Percentiles rank a stretch among this genome's conserved stretches.
phyloP scores from a whole-genome alignment of 30 jellyfish, hydroid and myxozoan genomes.

The Hydra vulgaris region DNA sequence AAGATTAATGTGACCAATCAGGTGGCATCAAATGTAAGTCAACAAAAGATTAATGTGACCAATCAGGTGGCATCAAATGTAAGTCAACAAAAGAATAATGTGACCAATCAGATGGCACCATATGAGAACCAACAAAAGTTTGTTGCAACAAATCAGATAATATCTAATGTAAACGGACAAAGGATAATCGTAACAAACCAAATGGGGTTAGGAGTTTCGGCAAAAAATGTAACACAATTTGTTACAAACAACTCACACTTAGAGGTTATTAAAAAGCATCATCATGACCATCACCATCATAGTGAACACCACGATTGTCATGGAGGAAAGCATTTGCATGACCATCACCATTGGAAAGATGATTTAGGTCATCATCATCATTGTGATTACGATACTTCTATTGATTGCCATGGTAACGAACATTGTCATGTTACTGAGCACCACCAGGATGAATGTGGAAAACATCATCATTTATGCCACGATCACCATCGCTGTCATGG shows the following conservation, averaged over 20 bases:
- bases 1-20: too few relatives aligned
- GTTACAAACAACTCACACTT: not conserved
- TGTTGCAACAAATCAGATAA: too few relatives aligned
- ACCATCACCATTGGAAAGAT: slow-evolving; percentile 8
- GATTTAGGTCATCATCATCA: slow-evolving; percentile 4
- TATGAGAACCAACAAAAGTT: too few relatives aligned
- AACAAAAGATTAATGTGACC: too few relatives aligned
- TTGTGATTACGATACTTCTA: not conserved
- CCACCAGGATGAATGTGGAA: slow-evolving; percentile 2
- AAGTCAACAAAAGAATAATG: too few relatives aligned
- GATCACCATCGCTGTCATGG: not conserved
- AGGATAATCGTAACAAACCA: not conserved
- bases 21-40: too few relatives aligned
- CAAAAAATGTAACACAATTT: not conserved
- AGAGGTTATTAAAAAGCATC: not conserved
- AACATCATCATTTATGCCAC: not conserved
- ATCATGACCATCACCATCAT: slow-evolving; percentile 2
- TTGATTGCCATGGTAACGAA: not conserved
- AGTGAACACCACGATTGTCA: slow-evolving; percentile 3
- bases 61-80: too few relatives aligned
- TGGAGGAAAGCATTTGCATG: not conserved
- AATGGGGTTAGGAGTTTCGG: not conserved
- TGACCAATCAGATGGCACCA: too few relatives aligned
- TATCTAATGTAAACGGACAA: not conserved
- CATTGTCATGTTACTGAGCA: slow-evolving; percentile 5